Base-by-base conservation (phyloP, 64 coral and sea anemone species). In the Montipora cactus region DNA sequence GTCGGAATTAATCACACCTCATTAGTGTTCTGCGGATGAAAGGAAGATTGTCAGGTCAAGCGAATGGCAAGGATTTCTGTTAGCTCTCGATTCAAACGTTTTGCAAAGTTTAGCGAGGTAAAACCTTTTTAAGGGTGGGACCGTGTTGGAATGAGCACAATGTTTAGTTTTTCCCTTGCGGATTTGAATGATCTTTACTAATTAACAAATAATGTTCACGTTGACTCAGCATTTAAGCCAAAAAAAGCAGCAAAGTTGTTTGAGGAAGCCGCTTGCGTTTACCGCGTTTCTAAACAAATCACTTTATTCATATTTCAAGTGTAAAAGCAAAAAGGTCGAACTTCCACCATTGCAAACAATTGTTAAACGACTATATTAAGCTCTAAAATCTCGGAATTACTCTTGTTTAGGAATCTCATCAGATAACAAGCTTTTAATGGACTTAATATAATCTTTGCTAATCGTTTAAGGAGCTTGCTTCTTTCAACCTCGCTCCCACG, bases 381-480 rank as follows among this genome's bases (percentile, higher is more conserved):
- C 59, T 19, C 1, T 45, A 19, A 44, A 53, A 71, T 86, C 47
- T 71, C 37, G 19, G 46, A 49, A 81, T 44, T 81, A 18, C 55
- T 5, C 53, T 21, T 12, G 23, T 28, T 81, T 59, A 61, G 21
- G 61, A 86, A 86, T 86, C 49, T 64, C 64, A 86, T 86, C 82
- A 86, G 82, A 86, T 86, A 86, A 86, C 18, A 12, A 3, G 47
- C 58, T 72, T 86, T 13, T 72, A 86, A 71, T 86, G 67, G 68
- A 44, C 82, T 86, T 86, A 16, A 71, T 71, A 86, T 86, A 86
- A 86, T 86, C 82, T 44, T 44, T 62, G 19, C 82, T 72, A 86
- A 86, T 86, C 68, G 48, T 47, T 86, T 49, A 8, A 21, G 46
- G 44, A 71, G 66, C 19, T 71, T 23, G 21, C 19, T 20, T 67